Conservation (phyloP, 2,113 vertebrate species). For the Rhizomys pruinosus region DNA sequence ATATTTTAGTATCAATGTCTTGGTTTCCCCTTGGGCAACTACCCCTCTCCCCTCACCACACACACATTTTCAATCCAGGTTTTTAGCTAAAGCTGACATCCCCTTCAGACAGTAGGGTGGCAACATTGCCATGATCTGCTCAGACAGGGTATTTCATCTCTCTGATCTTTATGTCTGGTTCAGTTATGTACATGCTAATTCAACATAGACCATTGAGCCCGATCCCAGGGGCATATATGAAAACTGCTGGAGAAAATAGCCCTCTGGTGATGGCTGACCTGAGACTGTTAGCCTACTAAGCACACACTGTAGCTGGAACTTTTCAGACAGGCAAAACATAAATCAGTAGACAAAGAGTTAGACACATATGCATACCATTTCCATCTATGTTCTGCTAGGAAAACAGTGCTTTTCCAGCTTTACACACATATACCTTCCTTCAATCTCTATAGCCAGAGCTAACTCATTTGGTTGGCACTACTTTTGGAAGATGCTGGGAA, state of each 20-base stretch:
- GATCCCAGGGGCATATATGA: neutral
- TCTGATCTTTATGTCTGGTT: neutral
- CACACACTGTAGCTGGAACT: neutral
- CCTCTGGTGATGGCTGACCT: neutral
- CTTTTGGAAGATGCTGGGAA: neutral
- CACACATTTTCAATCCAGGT: neutral
- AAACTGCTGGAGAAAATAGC: neutral
- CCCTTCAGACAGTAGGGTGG: neutral
- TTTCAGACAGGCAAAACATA: neutral
- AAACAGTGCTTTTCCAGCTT: neutral
- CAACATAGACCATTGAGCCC: neutral
- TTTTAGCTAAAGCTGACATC: neutral
- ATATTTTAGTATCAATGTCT: neutral
- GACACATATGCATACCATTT: accelerated
- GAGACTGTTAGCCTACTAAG: neutral
- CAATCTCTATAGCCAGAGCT: neutral
- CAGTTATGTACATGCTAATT: neutral
- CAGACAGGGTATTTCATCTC: neutral
- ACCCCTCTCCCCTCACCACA: neutral
- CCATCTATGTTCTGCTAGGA: neutral
- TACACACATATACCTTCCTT: neutral
- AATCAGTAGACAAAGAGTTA: neutral
- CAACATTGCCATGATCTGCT: neutral
- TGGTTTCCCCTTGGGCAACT: neutral
- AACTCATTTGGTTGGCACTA: neutral